Evolutionary conservation across 2,113 vertebrate species (phyloP), one percentile per base, ranked within the genome.

Genomic region (Steatornis caripensis): DNA sequence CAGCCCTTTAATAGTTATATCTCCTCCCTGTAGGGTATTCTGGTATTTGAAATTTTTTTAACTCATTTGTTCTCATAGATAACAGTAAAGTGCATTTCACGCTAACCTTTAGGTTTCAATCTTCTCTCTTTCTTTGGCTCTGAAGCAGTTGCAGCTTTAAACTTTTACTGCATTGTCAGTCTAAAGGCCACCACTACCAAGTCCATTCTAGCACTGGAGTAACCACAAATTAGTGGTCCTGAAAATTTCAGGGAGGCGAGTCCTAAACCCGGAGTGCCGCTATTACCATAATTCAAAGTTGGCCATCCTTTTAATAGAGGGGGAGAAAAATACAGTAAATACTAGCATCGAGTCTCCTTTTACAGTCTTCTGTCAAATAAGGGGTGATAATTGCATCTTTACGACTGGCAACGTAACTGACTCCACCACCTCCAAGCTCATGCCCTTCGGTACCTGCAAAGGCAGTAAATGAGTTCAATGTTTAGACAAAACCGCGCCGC

Each of bases 31-130:
- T 98, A 98, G 98, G 98, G 98, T 98, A 98, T 98, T 98, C 98
- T 98, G 98, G 98, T 98, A 98, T 98, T 98, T 98, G 98, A 98
- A 98, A 98, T 98, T 98, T 98, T 98, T 98, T 98, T 98, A 98
- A 98, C 98, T 98, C 98, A 98, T 98, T 98, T 98, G 98, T 98
- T 98, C 98, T 98, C 98, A 98, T 97, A 98, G 98, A 98, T 98
- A 98, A 98, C 98, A 98, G 98, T 98, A 98, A 98, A 98, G 98
- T 98, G 98, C 98, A 98, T 98, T 98, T 98, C 98, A 98, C 49
- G 66, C 98, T 98, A 98, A 98, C 98, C 98, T 98, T 98, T 98
- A 98, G 98, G 97, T 98, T 98, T 98, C 98, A 98, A 98, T 98
- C 98, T 98, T 95, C 97, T 98, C 96, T 98, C 97, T 98, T 98